Conservation (phyloP, 2,888 invertebrate genomes). For the Entomobrya multifasciata region DNA sequence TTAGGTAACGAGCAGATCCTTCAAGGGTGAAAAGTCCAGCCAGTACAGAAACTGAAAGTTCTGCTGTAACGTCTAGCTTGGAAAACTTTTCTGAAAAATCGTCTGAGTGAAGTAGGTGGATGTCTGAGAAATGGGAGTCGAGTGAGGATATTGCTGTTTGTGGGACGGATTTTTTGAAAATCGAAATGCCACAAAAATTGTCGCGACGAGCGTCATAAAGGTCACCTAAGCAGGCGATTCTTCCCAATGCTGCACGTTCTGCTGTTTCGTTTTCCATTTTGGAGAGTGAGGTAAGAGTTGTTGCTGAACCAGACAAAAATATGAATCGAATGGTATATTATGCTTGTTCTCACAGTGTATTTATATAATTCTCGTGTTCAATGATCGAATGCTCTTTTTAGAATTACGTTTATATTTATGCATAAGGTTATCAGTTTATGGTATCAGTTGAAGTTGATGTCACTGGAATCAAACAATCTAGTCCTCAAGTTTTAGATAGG, state of each 20-base stretch:
- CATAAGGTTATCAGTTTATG: no score
- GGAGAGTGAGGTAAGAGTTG: no score
- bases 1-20: constrained; percentile 50
- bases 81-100: constrained; percentile 52
- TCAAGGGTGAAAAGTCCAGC: constrained; percentile 7
- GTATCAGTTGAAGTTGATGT: no score
- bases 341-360: no score
- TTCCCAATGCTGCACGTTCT: constrained; percentile 54
- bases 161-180: constrained; percentile 47
- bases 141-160: background rate
- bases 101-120: constrained; percentile 17
- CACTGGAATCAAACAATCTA: no score
- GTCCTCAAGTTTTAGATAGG: no score
- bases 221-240: constrained; percentile 43
- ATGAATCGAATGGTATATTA: no score
- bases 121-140: constrained; percentile 44
- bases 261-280: no score
- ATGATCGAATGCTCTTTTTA: no score
- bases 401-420: no score
- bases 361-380: no score
- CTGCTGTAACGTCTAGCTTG: constrained; percentile 47
- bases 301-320: no score
- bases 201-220: constrained; percentile 59
- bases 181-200: constrained; percentile 41
- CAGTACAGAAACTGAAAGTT: constrained; percentile 50